A percentile compares a stretch with the other conserved stretches of the same genome.
These are phyloP conservation scores for Menura novaehollandiae DNA, from an alignment of 2,113 vertebrate genomes.

Conservation along the genomic window DNA sequence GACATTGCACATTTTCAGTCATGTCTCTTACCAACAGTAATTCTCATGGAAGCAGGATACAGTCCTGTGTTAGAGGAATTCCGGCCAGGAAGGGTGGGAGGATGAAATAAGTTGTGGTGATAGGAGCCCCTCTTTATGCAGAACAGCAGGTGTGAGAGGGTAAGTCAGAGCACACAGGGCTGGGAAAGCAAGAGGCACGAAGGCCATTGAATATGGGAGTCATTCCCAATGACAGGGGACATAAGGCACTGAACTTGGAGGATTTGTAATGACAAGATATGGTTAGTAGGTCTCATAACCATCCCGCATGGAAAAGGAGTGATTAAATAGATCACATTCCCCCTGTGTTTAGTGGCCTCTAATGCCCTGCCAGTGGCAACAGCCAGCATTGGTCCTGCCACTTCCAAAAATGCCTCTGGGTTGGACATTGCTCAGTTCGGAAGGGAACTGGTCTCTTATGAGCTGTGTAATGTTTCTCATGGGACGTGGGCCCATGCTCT, in stretches of 20 bases:
- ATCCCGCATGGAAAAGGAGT: not conserved
- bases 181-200: not conserved
- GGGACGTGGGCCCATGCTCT: not conserved
- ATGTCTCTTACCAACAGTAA: not conserved
- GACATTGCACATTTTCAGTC: not conserved
- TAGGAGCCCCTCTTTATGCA: not conserved
- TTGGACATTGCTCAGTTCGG: not conserved
- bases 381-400: not conserved
- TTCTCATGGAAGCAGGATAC: not conserved
- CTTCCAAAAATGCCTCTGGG: not conserved
- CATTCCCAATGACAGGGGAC: not conserved
- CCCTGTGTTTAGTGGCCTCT: not conserved
- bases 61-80: not conserved
- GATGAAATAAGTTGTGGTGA: not conserved
- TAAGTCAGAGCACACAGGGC: not conserved
- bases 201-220: fast-evolving
- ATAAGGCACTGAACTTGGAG: not conserved
- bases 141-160: not conserved
- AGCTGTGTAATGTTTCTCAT: not conserved
- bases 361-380: not conserved
- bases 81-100: not conserved
- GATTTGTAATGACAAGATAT: not conserved
- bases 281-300: not conserved
- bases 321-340: not conserved
- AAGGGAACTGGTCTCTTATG: not conserved